phyloP scores from a whole-genome alignment of 2,888 invertebrate species.

The Sturmia bella region DNA sequence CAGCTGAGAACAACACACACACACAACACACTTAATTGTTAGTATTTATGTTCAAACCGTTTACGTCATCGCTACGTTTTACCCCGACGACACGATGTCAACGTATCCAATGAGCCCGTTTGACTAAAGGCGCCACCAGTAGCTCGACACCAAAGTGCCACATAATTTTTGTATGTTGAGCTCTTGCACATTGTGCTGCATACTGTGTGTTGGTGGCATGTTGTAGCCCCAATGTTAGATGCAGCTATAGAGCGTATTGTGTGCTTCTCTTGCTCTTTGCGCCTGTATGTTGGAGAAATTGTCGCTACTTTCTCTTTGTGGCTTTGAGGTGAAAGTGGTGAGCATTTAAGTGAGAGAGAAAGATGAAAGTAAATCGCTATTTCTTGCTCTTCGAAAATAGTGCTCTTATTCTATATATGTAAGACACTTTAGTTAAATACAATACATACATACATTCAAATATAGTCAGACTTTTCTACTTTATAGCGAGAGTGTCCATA shows the following conservation, averaged over 20 bases:
- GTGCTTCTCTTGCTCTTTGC: conserved; percentile 20
- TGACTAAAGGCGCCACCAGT: conserved; percentile 72
- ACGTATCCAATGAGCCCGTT: conserved; percentile 77
- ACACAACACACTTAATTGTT: neutral
- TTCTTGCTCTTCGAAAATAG: conserved; percentile 9
- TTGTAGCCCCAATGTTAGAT: conserved; percentile 11
- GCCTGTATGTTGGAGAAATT: conserved; percentile 12
- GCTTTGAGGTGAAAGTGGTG: conserved; percentile 39
- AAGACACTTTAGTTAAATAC: neutral
- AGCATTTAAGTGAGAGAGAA: conserved; percentile 7
- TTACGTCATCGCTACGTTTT: conserved; percentile 37
- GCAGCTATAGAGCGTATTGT: conserved; percentile 16
- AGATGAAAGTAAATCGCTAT: neutral
- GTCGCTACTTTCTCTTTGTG: conserved; percentile 7
- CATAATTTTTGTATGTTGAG: conserved; percentile 41
- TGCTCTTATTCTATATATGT: neutral
- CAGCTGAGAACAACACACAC: neutral
- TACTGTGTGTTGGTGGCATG: conserved; percentile 15
- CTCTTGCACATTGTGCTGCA: conserved; percentile 41
- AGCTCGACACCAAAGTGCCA: conserved; percentile 58
- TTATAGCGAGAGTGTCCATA: no score
- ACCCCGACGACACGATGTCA: conserved; percentile 71
- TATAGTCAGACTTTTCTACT: neutral
- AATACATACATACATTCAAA: no score
- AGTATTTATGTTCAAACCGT: neutral